Conservation (phyloP, 2,113 vertebrate species). For the Tragelaphus buxtoni region DNA sequence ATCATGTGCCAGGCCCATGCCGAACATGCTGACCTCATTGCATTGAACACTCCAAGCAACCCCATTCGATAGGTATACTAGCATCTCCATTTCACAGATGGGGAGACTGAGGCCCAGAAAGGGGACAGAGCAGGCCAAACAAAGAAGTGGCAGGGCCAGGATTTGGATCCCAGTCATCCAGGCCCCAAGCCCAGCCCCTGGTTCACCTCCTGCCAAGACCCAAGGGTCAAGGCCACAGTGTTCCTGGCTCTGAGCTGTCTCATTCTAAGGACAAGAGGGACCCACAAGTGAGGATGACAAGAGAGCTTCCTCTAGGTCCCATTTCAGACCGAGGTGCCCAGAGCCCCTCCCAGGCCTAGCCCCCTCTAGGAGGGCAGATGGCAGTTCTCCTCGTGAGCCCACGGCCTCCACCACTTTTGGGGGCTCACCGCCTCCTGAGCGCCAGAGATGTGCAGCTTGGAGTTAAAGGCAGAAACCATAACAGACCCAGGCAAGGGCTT, state of each 20-base stretch:
- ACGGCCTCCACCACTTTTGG: background rate
- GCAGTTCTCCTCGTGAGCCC: constrained; percentile 44
- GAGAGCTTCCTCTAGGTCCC: background rate
- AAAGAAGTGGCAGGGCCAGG: background rate
- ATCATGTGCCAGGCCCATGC: background rate
- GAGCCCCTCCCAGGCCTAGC: background rate
- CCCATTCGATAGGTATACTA: background rate
- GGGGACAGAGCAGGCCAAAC: background rate
- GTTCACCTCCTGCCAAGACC: background rate
- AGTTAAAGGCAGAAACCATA: background rate
- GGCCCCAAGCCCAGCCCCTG: background rate
- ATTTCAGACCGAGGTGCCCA: background rate
- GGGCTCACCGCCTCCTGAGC: background rate
- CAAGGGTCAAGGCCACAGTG: background rate
- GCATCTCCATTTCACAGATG: background rate
- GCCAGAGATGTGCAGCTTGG: background rate
- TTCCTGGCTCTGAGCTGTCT: background rate
- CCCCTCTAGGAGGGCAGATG: constrained; percentile 37
- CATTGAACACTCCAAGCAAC: background rate
- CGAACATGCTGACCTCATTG: background rate
- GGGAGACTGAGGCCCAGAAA: background rate
- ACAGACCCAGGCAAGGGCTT: background rate
- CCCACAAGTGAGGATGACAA: background rate
- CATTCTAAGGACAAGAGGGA: background rate
- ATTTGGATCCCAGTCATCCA: background rate